Base-by-base conservation (phyloP, 2,797 vertebrate species). In the Acomys russatus region DNA sequence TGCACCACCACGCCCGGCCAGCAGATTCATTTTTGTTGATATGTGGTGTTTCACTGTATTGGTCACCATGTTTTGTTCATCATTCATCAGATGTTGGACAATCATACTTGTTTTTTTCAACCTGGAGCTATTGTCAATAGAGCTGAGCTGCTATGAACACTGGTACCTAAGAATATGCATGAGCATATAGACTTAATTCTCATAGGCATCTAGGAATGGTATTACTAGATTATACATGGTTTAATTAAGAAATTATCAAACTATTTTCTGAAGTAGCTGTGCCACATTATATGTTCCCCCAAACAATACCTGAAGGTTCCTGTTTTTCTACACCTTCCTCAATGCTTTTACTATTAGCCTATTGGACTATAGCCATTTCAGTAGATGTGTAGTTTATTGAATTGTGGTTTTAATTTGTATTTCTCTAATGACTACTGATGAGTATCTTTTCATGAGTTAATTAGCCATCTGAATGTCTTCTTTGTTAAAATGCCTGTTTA, bases 331-430 rank as follows among this genome's bases (percentile, higher is more conserved):
- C 15, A 68, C 64, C 66, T n/a, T 93, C 82, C 68, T 71, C 51
- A 71, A 30, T 94, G 87, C 44, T 82, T 91, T 56, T 91, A 76
- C 92, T 91, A 91, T 87, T 74, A 93, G 54, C 91, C 30, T 94
- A 30, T 93, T 97, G 94, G 95, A 92, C 71, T 68, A 85, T 33
- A 85, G 93, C 93, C 92, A 87, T 94, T 92, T 25, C 61, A 78
- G 38, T 90, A 91, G 93, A 94, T 84, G 35, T 78, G 70, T 59
- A 94, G 63, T 88, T 8, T 87, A 94, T 87, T 91, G 74, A 94
- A 87, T 85, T 96, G 91, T 97, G 94, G 84, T 96, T 96, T 97
- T 94, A 95, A 96, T 97, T 97, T 96, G 88, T 61, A 94, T 94
- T 96, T 91, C 66, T 80, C 84, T 96, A 87, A 87, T 93, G 90